A percentile compares a stretch with the other conserved stretches of the same genome.
These are phyloP conservation scores for Gila orcuttii DNA, from an alignment of 2,113 vertebrate genomes.

Conservation along the genomic window DNA sequence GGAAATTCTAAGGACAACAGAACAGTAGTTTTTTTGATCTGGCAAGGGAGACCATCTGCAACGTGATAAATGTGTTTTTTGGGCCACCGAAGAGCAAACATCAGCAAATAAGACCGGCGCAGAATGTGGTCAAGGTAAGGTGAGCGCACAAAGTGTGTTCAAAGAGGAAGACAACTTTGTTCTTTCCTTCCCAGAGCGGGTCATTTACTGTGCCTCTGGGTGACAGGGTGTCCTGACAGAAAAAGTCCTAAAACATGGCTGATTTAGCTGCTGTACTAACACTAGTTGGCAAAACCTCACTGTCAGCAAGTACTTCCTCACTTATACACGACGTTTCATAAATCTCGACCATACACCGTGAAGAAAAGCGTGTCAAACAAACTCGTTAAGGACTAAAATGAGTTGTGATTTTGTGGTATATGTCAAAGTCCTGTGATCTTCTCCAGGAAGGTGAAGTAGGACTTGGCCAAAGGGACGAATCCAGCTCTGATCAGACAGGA, in stretches of 20 bases:
- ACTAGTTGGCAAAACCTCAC: conserved; percentile 32
- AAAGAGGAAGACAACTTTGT: conserved; percentile 9
- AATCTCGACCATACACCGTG: conserved; percentile 42
- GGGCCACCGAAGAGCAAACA: conserved; percentile 26
- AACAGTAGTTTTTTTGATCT: neutral
- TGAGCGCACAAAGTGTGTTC: neutral
- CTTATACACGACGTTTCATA: conserved; percentile 31
- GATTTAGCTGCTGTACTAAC: conserved; percentile 17
- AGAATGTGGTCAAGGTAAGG: conserved; percentile 42
- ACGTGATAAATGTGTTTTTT: conserved; percentile 41
- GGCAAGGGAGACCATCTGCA: neutral
- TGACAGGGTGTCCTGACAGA: conserved; percentile 40
- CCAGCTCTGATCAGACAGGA: conserved; percentile 6
- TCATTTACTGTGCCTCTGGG: conserved; percentile 12
- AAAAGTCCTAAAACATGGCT: conserved; percentile 35
- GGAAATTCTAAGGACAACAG: neutral
- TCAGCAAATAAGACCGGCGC: conserved; percentile 44
- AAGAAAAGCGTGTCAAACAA: conserved; percentile 41
- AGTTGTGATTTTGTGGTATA: conserved; percentile 56
- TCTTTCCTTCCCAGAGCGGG: neutral
- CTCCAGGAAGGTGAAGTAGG: neutral
- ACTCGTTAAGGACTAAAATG: conserved; percentile 58
- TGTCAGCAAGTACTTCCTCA: conserved; percentile 36
- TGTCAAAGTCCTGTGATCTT: conserved; percentile 19
- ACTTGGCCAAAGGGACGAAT: conserved; percentile 26